Evolutionary conservation across 2,797 vertebrate species (phyloP).

Genomic region (Spatula versicolor): DNA sequence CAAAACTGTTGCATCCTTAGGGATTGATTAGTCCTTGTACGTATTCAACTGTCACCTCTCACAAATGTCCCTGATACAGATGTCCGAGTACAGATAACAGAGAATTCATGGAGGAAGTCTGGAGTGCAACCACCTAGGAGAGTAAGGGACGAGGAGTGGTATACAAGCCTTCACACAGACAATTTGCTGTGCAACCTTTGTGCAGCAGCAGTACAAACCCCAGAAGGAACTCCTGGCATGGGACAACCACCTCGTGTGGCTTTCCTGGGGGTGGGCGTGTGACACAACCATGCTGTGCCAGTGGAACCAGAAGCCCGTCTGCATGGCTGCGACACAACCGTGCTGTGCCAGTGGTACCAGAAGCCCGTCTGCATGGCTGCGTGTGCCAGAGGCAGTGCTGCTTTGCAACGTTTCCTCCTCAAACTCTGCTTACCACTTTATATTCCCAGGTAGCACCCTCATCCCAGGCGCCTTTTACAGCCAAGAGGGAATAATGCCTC

Average conservation of each 20-base stretch:
- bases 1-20: conserved; percentile 5
- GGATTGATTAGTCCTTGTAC: background rate
- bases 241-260: background rate
- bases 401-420: background rate
- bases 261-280: accelerated
- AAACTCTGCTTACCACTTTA: background rate
- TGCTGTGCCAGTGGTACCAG: too few relatives aligned
- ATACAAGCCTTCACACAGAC: background rate
- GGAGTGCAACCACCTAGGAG: background rate
- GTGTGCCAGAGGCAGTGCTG: background rate
- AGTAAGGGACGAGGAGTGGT: background rate
- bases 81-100: background rate
- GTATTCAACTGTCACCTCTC: conserved; percentile 5
- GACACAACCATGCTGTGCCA: background rate
- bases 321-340: accelerated
- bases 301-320: background rate
- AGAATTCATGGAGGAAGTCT: background rate
- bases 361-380: too few relatives aligned
- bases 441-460: background rate
- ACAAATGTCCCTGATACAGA: background rate
- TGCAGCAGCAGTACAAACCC: background rate
- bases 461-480: background rate
- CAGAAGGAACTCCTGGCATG: background rate
- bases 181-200: background rate
- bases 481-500: background rate